These are phyloP conservation scores for Spodoptera picta DNA, from an alignment of 2,888 invertebrate species.

Conservation along the genomic window DNA sequence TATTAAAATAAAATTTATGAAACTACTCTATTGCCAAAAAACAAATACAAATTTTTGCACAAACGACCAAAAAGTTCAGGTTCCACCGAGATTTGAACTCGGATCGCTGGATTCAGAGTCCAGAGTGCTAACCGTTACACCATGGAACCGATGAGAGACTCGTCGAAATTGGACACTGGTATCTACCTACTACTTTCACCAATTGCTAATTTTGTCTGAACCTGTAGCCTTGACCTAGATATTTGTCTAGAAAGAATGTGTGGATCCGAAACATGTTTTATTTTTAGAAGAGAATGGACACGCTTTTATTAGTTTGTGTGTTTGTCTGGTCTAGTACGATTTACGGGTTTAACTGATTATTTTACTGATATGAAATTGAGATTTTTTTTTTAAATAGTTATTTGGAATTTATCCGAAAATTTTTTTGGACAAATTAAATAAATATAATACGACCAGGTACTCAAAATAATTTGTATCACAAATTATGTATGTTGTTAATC, in stretches of 20 bases:
- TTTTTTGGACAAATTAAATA: no score
- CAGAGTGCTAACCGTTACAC: constrained; percentile 94
- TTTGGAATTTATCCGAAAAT: no score
- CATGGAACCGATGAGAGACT: constrained; percentile 74
- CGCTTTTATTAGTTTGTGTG: not conserved
- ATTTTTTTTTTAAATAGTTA: no score
- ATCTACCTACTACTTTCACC: constrained; percentile 41
- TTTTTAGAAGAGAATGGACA: constrained; percentile 34
- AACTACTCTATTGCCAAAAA: not conserved
- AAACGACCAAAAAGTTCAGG: constrained; percentile 74
- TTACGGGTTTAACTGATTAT: no score
- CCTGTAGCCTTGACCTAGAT: constrained; percentile 37
- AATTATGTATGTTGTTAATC: no score
- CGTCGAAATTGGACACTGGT: not conserved
- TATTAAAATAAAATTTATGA: no score
- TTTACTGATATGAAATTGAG: no score
- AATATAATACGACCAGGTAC: no score
- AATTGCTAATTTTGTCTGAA: constrained; percentile 22
- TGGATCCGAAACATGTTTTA: constrained; percentile 12
- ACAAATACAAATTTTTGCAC: not conserved
- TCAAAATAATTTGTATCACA: no score
- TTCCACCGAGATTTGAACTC: constrained; percentile 94
- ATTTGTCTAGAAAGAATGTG: constrained; percentile 25
- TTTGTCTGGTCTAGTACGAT: not conserved
- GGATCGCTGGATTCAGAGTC: constrained; percentile 95